Evolutionary conservation across 2,113 vertebrate genomes (phyloP), one percentile per base, ranked within the genome.

Genomic region (Pangasianodon gigas): DNA sequence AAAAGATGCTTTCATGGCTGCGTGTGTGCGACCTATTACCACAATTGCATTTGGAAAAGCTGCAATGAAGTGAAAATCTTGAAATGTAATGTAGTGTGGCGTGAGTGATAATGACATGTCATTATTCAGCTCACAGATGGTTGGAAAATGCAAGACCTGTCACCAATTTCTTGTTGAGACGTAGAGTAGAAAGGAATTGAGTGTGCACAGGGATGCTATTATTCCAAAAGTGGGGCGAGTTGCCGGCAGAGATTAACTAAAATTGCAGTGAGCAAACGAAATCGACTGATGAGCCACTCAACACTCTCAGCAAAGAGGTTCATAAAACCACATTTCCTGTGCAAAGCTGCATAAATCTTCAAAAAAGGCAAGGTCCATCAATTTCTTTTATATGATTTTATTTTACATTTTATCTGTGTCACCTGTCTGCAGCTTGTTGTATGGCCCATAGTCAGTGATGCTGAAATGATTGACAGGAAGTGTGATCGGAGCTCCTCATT

Each of bases 71-170:
- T 52, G 24, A 86, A 85, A 86, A 86, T 69, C 41, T 48, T 60
- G 84, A 69, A 86, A 86, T 69, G 44, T 67, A 69, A 52, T 52
- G n/a, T 48, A 69, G 44, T 32, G 62, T 86, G 62, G 84, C 8
- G 29, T 32, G 62, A 86, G 84, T 86, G 84, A 52, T 86, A 86
- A 69, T 69, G 62, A 69, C 18, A 3, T 69, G 84, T 69, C 62
- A 86, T 85, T 85, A 85, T 86, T 86, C 62, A 52, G 44, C 62
- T 69, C 62, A 32, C 44, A 85, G 46, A 69, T 69, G 44, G 84
- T 51, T 32, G 16, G 44, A 85, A 85, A 85, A 85, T 21, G 84
- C 84, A 8, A n/a, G 44, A 85, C 60, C 84, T 69, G 84, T 69
- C 62, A 69, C 60, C 84, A 29, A 69, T 18, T 51, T 85, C 44